Conservation (phyloP, 2,797 vertebrate species). For the Pelodytes ibericus region DNA sequence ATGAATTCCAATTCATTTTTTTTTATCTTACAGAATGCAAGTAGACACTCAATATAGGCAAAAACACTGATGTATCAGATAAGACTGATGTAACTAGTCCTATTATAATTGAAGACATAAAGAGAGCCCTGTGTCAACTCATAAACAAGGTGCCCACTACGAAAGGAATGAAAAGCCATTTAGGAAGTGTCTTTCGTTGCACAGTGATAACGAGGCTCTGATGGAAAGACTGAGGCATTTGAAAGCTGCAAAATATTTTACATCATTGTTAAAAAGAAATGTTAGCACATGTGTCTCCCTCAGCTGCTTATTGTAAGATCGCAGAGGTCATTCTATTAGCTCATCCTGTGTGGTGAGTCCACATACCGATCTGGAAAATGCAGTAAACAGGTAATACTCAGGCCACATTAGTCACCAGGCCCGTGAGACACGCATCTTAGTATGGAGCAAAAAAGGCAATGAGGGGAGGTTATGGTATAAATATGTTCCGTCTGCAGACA, state of each 20-base stretch:
- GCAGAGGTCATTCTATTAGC: not conserved
- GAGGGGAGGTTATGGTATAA: not conserved
- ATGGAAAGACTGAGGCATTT: conserved; percentile 15
- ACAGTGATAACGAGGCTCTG: not conserved
- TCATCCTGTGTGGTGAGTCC: not conserved
- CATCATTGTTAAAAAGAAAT: conserved; percentile 16
- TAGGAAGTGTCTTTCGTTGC: conserved; percentile 18
- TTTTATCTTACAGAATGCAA: too few relatives aligned
- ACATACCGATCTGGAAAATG: not conserved
- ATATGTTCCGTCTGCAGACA: too few relatives aligned
- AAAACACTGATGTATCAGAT: too few relatives aligned
- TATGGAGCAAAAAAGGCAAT: not conserved
- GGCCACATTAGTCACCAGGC: not conserved
- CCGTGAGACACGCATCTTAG: not conserved
- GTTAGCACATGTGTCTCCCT: conserved; percentile 7
- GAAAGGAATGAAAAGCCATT: not conserved
- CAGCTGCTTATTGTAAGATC: conserved; percentile 7
- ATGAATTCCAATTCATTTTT: too few relatives aligned
- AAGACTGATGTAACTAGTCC: too few relatives aligned
- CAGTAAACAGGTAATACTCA: not conserved
- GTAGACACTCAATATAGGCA: too few relatives aligned
- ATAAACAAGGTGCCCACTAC: not conserved
- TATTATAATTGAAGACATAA: too few relatives aligned
- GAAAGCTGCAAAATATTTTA: conserved; percentile 20
- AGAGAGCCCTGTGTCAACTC: too few relatives aligned